These are phyloP conservation scores for Syngnathus acus DNA, from an alignment of 2,797 vertebrate genomes.

Conservation along the genomic window DNA sequence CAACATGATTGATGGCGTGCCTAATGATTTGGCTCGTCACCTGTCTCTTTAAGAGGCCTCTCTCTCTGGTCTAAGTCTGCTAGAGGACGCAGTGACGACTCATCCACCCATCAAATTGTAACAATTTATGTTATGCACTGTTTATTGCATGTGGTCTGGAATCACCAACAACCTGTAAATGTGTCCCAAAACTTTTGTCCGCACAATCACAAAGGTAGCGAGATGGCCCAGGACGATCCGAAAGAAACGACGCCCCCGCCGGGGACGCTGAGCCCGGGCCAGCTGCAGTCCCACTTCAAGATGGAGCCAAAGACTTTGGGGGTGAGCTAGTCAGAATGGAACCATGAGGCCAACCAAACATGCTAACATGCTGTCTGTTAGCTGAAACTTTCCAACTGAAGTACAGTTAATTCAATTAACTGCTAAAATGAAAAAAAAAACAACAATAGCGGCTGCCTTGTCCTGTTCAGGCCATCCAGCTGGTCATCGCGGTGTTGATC, in stretches of 20 bases:
- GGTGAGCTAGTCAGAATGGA: constrained; percentile 40
- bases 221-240: constrained; percentile 57
- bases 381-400: too few species aligned
- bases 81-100: background rate
- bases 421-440: background rate
- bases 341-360: background rate
- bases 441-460: background rate
- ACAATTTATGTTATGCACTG: background rate
- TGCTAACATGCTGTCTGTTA: background rate
- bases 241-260: constrained; percentile 39
- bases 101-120: background rate
- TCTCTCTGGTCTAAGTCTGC: background rate
- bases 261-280: constrained; percentile 52
- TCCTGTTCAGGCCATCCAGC: constrained; percentile 65
- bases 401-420: too few species aligned
- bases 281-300: constrained; percentile 63
- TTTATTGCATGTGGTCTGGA: background rate
- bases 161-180: background rate
- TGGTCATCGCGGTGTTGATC: constrained; percentile 67
- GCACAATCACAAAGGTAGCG: constrained; percentile 9
- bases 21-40: background rate
- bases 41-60: background rate
- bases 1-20: background rate
- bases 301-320: constrained; percentile 76
- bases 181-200: background rate